Percentiles rank a stretch among this genome's conserved stretches.
Conservation (phyloP, 2,797 vertebrate species). For the Gila robusta region DNA sequence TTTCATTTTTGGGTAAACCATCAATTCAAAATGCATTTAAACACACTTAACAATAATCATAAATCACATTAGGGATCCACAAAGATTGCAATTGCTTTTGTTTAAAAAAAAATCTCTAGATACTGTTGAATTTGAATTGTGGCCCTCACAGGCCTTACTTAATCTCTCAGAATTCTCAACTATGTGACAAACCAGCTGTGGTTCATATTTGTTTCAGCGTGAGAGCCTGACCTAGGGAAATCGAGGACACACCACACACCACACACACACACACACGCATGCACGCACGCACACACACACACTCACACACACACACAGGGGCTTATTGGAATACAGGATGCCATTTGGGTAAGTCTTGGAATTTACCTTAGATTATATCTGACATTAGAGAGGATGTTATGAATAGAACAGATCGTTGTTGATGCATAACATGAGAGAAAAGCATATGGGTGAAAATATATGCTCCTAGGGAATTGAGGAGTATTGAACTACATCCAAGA, state of each 20-base stretch:
- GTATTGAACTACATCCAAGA: conserved; percentile 29
- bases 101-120: background rate
- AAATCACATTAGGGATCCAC: background rate
- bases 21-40: background rate
- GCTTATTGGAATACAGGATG: conserved; percentile 10
- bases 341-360: conserved; percentile 19
- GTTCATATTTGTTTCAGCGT: conserved; percentile 9
- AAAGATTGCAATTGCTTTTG: background rate
- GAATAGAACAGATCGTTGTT: conserved; percentile 14
- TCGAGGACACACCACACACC: background rate
- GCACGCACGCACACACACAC: background rate
- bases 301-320: too few species aligned
- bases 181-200: conserved; percentile 41
- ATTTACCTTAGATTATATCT: conserved; percentile 44
- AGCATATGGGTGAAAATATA: conserved; percentile 26
- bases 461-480: background rate
- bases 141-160: conserved; percentile 24
- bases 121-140: conserved; percentile 11
- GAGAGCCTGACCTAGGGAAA: conserved; percentile 27
- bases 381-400: conserved; percentile 25
- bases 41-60: background rate
- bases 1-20: background rate
- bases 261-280: background rate
- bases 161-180: conserved; percentile 5
- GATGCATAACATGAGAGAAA: conserved; percentile 33